Percentiles rank a stretch among this genome's conserved stretches.
Conservation (phyloP, 2,888 invertebrate species). For the Pheosia tremula region DNA sequence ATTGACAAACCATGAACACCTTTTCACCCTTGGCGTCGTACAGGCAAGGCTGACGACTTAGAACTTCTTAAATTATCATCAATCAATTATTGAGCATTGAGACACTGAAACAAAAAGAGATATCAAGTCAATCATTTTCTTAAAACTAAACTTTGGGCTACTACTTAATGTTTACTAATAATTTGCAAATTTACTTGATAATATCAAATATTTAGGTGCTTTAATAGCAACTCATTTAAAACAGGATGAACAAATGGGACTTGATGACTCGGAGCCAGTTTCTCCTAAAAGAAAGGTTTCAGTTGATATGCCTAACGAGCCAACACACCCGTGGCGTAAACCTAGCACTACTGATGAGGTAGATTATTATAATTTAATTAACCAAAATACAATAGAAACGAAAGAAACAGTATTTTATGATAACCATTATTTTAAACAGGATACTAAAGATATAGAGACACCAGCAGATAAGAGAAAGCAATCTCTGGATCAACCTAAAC, state of each 20-base stretch:
- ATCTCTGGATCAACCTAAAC: constrained; percentile 22
- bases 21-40: constrained; percentile 29
- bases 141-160: too few species aligned
- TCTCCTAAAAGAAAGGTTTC: constrained; percentile 26
- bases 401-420: background rate
- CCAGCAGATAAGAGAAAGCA: constrained; percentile 15
- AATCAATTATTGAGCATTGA: background rate
- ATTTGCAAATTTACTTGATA: too few species aligned
- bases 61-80: background rate
- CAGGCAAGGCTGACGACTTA: constrained; percentile 37
- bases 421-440: constrained; percentile 21
- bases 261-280: constrained; percentile 14
- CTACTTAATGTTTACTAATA: too few species aligned
- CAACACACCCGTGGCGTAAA: constrained; percentile 34
- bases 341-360: constrained; percentile 31
- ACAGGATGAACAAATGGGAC: constrained; percentile 27
- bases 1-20: constrained; percentile 29
- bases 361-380: constrained; percentile 8
- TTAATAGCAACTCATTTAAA: constrained; percentile 2
- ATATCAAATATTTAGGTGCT: too few species aligned
- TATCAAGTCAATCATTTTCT: too few species aligned
- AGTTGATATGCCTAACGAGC: constrained; percentile 34
- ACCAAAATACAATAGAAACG: background rate
- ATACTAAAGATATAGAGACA: constrained; percentile 8
- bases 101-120: too few species aligned